Base-by-base conservation (phyloP, 2,888 invertebrate species). In the Mamestra brassicae region DNA sequence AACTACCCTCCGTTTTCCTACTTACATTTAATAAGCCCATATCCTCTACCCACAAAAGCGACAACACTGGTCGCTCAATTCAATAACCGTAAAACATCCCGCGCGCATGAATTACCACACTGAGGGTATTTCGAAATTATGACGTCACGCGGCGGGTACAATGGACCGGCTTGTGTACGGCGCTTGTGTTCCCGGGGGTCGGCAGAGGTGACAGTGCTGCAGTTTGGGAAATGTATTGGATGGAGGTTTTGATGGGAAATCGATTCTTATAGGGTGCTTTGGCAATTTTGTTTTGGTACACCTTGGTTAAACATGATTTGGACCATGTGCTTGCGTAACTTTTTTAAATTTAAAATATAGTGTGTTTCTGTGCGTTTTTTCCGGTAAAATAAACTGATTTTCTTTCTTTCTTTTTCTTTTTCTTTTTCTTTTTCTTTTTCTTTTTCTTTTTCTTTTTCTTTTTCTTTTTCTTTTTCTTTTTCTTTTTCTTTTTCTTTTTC, bases 71-170 rank as follows among this genome's bases (percentile, higher is more conserved):
- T 74, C 69, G 69, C 77, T 84, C 77, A 70, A 82, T 81, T 81
- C 85, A 79, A 88, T 87, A 86, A 83, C 83, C 91, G 88, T 93
- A 93, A 92, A 93, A 91, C 88, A 86, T 74, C 84, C 78, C 65
- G 26, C 57, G 85, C 88, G 88, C 88, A 91, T 93, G 93, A 93
- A 93, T 93, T 93, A 91, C 90, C 85, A 90, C 87, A 88, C 88
- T 78, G 67, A 87, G 87, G 92, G 85, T 85, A 87, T 92, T 92
- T 85, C 88, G 88, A 88, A 90, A 90, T 93, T 93, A 93, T 93
- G 92, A 93, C 92, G 92, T 93, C 92, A 92, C 91, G 42, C 62
- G 57, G 34, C 65, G 65, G 88, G 82, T 87, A 85, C 83, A 81
- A 84, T 82, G 81, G 87, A 78, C 81, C 74, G 60, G 80, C 75